Percentiles rank a stretch among this genome's conserved stretches.
Evolutionary conservation across 1,140 invertebrate genomes (phyloP).

Genomic region (Drosophila kanapiae): DNA sequence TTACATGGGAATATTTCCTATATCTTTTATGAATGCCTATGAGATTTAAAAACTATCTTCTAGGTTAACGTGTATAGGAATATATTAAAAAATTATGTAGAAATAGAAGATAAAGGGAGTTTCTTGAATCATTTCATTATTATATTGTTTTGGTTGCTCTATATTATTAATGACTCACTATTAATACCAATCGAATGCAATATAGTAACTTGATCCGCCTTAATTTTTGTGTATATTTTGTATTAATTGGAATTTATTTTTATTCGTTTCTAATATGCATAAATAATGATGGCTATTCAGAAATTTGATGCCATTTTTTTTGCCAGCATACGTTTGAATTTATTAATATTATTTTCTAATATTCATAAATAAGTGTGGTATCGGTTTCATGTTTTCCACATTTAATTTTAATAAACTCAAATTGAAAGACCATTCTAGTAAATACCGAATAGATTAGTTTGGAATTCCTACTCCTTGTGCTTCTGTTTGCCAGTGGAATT

Average conservation of each 20-base stretch:
- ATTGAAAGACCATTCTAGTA: constrained; percentile 8
- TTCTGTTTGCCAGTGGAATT: constrained; percentile 26
- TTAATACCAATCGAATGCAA: neutral
- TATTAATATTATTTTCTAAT: constrained; percentile 17
- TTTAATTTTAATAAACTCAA: constrained; percentile 1
- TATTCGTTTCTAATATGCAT: constrained; percentile 40
- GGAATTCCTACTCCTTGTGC: constrained; percentile 5
- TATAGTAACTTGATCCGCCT: constrained; percentile 30
- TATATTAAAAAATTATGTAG: neutral
- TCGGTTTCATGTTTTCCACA: constrained; percentile 7
- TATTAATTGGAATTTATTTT: constrained; percentile 42
- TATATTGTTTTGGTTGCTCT: neutral
- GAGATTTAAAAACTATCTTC: neutral
- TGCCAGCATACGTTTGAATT: constrained; percentile 11
- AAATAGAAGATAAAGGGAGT: neutral
- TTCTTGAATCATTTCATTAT: neutral
- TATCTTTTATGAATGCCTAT: neutral
- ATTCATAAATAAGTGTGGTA: constrained; percentile 6
- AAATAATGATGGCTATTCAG: constrained; percentile 42
- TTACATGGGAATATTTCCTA: neutral
- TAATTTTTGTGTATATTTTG: constrained; percentile 11
- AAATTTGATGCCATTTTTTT: constrained; percentile 10
- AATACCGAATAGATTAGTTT: neutral
- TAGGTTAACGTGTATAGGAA: neutral
- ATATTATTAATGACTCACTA: constrained; percentile 2